These are phyloP conservation scores for Cygnus olor DNA, from an alignment of 2,797 vertebrate species.

Conservation along the genomic window DNA sequence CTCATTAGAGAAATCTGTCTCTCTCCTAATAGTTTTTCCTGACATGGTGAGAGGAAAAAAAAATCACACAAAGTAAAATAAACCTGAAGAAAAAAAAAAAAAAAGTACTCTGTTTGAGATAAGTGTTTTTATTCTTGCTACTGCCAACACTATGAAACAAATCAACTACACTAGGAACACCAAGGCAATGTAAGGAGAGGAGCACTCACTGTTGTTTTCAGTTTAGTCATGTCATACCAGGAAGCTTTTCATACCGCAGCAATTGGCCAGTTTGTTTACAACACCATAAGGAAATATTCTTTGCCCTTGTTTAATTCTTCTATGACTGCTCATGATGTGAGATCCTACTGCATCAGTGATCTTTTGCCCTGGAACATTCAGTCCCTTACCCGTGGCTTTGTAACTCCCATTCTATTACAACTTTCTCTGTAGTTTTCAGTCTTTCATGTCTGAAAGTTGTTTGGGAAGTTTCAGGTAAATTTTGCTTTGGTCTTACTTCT, in stretches of 20 bases:
- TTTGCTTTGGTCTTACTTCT: not conserved
- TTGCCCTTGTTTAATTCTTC: not conserved
- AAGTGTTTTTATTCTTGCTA: constrained; percentile 30
- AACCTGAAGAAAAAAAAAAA: constrained; percentile 44
- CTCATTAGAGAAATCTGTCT: constrained; percentile 75
- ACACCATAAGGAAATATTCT: not conserved
- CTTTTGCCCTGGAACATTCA: not conserved
- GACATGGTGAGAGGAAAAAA: constrained; percentile 21
- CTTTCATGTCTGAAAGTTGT: not conserved
- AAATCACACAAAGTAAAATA: not conserved
- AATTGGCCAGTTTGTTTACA: not conserved
- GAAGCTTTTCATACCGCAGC: not conserved
- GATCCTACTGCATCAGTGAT: not conserved
- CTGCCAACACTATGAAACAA: constrained; percentile 17
- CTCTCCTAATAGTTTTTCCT: constrained; percentile 69
- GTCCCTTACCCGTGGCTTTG: not conserved
- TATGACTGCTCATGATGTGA: not conserved
- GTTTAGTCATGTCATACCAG: not conserved
- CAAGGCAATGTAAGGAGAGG: constrained; percentile 22
- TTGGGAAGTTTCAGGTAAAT: not conserved
- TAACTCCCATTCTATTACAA: not conserved
- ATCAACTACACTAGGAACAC: constrained; percentile 31
- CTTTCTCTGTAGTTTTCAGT: not conserved
- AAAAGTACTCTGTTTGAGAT: not conserved
- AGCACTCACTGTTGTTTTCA: not conserved